Base-by-base conservation (phyloP, 2,797 vertebrate species). In the Crypturellus tataupa region DNA sequence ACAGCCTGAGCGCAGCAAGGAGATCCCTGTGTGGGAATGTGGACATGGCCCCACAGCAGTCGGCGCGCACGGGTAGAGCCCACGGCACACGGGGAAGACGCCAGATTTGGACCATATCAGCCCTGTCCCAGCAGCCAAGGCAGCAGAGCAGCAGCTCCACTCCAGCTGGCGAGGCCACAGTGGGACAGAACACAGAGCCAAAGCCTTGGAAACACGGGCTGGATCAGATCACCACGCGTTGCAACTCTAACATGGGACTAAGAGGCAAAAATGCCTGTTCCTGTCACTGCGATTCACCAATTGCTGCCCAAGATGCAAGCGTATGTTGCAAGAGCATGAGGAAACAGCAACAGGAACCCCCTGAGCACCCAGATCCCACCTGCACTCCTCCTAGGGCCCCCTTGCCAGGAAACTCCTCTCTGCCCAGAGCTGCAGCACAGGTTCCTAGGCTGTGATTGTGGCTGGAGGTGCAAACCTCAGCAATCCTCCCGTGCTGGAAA, bases 321-420 rank as follows among this genome's bases (percentile, higher is more conserved):
- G 2, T 0, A 0, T 10, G 17, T 9, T 81, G n/a, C 40, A 42
- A 0, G 39, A 39, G n/a, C 39, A 15, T 0, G 4, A 71, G 59
- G 46, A 68, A 31, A 27, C 11, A 65, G 35, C 46, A 85, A 77
- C n/a, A 85, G 69, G 23, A 49, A 49, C 55, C 68, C 31, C 53
- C 16, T 55, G 29, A 18, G 53, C 31, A 31, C 15, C 27, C 53
- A 19, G 29, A 18, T 31, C 53, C 31, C 18, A n/a, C 15, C 29
- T 19, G 53, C 17, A 31, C 44, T 25, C 16, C 35, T 49, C 25
- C n/a, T 35, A 33, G n/a, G 44, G 7, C 16, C 33, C 27, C 9
- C 29, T 55, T 55, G 53, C 29, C 53, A 31, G n/a, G 16, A 35
- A 49, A 6, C 14, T 35, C 53, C 9, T 10, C 33, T 33, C 44